phyloP scores from a whole-genome alignment of 2,888 invertebrate genomes.

The Dolichopus griseipennis region DNA sequence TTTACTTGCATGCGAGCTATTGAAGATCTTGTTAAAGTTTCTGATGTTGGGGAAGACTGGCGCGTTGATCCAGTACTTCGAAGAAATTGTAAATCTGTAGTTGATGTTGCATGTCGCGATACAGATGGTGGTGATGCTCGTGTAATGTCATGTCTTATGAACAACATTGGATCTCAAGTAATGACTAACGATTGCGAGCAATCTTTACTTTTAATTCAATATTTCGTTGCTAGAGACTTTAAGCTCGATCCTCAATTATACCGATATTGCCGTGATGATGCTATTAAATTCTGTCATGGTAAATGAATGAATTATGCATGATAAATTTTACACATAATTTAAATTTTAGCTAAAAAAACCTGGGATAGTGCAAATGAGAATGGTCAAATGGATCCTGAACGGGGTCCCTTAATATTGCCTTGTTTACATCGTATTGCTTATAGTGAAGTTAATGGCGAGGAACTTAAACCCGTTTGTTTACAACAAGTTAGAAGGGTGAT shows the following conservation, averaged over 20 bases:
- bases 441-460: slow-evolving; percentile 41
- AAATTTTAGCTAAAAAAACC: slow-evolving; percentile 52
- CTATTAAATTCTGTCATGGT: slow-evolving; percentile 63
- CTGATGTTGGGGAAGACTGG: slow-evolving; percentile 94
- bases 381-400: slow-evolving; percentile 59
- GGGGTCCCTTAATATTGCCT: slow-evolving; percentile 76
- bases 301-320: background rate
- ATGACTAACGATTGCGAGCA: slow-evolving; percentile 88
- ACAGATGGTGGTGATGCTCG: slow-evolving; percentile 66
- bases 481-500: slow-evolving; percentile 81
- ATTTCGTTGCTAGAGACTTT: slow-evolving; percentile 92
- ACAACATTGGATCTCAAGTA: slow-evolving; percentile 66
- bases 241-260: slow-evolving; percentile 85
- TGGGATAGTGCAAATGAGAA: slow-evolving; percentile 58
- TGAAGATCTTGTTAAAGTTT: slow-evolving; percentile 70
- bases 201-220: slow-evolving; percentile 89
- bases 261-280: slow-evolving; percentile 78
- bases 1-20: slow-evolving; percentile 66
- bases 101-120: slow-evolving; percentile 66
- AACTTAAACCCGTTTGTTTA: slow-evolving; percentile 51
- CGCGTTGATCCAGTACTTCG: slow-evolving; percentile 84
- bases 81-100: slow-evolving; percentile 78
- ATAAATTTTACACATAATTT: background rate
- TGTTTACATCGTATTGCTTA: slow-evolving; percentile 76
- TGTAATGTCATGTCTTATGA: slow-evolving; percentile 90